Percentiles rank a stretch among this genome's conserved stretches.
phyloP scores from a whole-genome alignment of 2,113 vertebrate genomes.

The Oryzias celebensis region DNA sequence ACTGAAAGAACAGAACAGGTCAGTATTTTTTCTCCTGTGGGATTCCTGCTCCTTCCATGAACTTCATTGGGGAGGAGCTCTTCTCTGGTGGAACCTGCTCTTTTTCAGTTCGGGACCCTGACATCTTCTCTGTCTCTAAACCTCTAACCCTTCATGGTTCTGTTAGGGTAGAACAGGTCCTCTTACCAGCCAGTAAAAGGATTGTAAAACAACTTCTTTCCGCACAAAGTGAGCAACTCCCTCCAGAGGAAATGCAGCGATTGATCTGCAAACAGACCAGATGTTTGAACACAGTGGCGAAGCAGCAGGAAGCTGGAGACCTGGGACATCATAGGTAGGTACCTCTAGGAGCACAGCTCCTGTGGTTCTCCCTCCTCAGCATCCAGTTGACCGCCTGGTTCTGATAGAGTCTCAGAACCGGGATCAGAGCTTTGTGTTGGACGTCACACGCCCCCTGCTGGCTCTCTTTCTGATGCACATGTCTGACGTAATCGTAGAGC shows the following conservation, averaged over 20 bases:
- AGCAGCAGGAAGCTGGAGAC: too few species aligned
- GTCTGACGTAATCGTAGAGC: constrained; percentile 91
- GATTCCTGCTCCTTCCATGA: too few species aligned
- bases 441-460: constrained; percentile 77
- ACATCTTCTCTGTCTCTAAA: too few species aligned
- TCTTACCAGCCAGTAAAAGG: constrained; percentile 94
- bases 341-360: constrained; percentile 63
- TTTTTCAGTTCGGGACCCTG: too few species aligned
- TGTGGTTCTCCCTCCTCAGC: constrained; percentile 74
- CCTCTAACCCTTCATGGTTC: not conserved
- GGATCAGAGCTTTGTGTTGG: constrained; percentile 89
- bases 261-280: constrained; percentile 78
- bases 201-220: constrained; percentile 93
- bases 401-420: constrained; percentile 81
- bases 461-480: constrained; percentile 81
- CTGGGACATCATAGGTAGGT: too few species aligned
- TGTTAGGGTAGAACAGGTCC: not conserved
- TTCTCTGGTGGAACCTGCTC: too few species aligned
- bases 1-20: constrained; percentile 60
- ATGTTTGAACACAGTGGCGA: too few species aligned
- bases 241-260: constrained; percentile 89
- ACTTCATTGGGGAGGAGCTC: too few species aligned
- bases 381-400: constrained; percentile 83
- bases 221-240: constrained; percentile 86
- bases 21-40: too few species aligned